Base-by-base conservation (phyloP, 2,113 vertebrate genomes). In the rabbit (Oryctolagus cuniculus) region DNA sequence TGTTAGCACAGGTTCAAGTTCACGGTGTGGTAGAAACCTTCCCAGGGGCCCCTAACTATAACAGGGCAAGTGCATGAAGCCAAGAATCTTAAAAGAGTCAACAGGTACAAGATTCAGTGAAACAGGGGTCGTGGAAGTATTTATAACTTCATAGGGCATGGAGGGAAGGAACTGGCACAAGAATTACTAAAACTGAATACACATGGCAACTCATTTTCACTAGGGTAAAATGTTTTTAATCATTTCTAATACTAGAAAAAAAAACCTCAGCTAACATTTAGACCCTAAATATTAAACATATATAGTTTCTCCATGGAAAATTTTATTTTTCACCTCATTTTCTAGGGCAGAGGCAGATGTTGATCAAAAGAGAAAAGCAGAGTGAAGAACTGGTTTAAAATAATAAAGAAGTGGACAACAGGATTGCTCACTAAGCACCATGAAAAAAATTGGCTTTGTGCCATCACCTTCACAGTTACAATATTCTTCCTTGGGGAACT, bases 311-410 rank as follows among this genome's bases (percentile, higher is more conserved):
- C 51, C 77, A 67, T 21, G 66, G 44, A 80, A 77, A 3, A 31
- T 16, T 75, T 61, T 27, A 44, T 86, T 96, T 90, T 63, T 55
- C 29, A 31, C 29, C 34, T 64, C 78, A 83, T 25, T 81, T 66
- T 92, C 86, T 87, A 21, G 31, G 66, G 51, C 74, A 74, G 66
- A 95, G 75, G 51, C 74, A 74, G 66, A 95, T 75, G 10, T 27
- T 77, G 80, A 89, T 63, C 38, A 79, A 69, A 93, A 87, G 21
- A 51, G 63, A 92, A 75, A 95, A 44, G 22, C 4, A 73, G 31
- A 94, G 85, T 64, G 44, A 92, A 84, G 16, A 87, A 6, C 63
- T 36, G 72, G 38, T 75, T 90, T 64, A 38, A 79, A 70, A 91
- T 81, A 67, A 81, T 34, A 9, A 70, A 6, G 38, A 74, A 69